Evolutionary conservation across 1,140 invertebrate species (phyloP).

Genomic region (Cherax quadricarinatus): DNA sequence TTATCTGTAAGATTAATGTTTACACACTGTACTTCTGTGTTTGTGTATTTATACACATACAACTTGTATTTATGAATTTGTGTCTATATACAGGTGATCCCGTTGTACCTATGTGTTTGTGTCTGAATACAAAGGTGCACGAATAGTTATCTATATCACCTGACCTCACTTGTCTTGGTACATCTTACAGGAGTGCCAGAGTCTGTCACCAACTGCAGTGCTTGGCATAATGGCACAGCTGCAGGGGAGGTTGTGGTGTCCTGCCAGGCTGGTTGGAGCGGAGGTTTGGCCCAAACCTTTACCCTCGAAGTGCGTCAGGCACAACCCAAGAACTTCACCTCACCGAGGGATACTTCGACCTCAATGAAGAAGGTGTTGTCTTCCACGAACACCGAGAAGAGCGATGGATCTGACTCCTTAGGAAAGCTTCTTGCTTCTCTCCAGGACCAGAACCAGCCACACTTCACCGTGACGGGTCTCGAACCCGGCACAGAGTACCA

Average conservation of each 20-base stretch:
- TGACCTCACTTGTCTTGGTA: too few relatives aligned
- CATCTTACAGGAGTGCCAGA: conserved; percentile 86
- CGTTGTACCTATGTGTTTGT: too few relatives aligned
- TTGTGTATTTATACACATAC: too few relatives aligned
- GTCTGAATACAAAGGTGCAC: too few relatives aligned
- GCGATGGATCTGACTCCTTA: neutral
- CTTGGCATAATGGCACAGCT: conserved; percentile 87
- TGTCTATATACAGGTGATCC: too few relatives aligned
- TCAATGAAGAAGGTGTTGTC: too few relatives aligned
- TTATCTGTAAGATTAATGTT: too few relatives aligned
- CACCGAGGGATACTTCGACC: too few relatives aligned
- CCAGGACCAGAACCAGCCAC: conserved; percentile 76
- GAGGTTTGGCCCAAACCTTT: conserved; percentile 89
- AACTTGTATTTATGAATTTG: too few relatives aligned
- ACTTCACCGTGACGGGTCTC: conserved; percentile 83
- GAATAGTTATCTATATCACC: neutral
- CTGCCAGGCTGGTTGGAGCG: conserved; percentile 87
- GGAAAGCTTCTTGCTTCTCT: conserved; percentile 22
- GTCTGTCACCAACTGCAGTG: conserved; percentile 88
- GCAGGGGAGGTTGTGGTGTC: conserved; percentile 80
- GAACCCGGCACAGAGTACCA: conserved; percentile 83
- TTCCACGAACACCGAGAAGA: too few relatives aligned
- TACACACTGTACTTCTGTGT: too few relatives aligned
- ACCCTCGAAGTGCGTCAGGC: conserved; percentile 85
- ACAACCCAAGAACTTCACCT: neutral